Conservation (phyloP, 2,797 vertebrate genomes). For the Vireo griseus region DNA sequence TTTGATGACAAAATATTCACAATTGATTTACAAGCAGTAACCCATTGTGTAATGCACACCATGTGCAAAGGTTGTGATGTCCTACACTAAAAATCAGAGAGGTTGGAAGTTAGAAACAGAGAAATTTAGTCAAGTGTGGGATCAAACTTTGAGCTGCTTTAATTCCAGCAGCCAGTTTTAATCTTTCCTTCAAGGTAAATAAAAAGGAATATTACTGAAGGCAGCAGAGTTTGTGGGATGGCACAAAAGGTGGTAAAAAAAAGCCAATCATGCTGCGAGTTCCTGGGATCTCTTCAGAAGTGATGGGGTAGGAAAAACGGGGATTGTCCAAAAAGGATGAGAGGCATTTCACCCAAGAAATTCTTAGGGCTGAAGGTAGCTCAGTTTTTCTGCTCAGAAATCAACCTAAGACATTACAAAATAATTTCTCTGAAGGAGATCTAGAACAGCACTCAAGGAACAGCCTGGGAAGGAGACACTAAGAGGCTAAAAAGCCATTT, state of each 20-base stretch:
- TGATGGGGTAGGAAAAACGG: not conserved
- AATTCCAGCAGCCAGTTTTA: not conserved
- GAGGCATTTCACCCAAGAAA: not conserved
- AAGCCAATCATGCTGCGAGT: not conserved
- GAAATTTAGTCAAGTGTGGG: fast-evolving
- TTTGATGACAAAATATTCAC: not conserved
- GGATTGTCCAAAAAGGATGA: not conserved
- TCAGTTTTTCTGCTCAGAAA: not conserved
- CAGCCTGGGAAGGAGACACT: not conserved
- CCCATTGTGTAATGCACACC: fast-evolving
- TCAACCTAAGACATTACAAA: not conserved
- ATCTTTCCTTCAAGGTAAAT: not conserved
- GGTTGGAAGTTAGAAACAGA: not conserved
- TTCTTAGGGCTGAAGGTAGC: not conserved
- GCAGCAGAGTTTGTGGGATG: not conserved
- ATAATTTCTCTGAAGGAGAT: not conserved
- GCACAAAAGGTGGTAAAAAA: not conserved
- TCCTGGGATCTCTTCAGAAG: not conserved
- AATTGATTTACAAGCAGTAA: not conserved
- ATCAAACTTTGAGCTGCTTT: not conserved
- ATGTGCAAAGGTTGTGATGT: not conserved
- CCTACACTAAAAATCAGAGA: not conserved
- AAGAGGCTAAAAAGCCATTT: not conserved
- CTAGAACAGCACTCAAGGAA: not conserved
- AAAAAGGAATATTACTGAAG: not conserved